Evolutionary conservation across 1,140 invertebrate genomes (phyloP).

Genomic region (Sinella curviseta): DNA sequence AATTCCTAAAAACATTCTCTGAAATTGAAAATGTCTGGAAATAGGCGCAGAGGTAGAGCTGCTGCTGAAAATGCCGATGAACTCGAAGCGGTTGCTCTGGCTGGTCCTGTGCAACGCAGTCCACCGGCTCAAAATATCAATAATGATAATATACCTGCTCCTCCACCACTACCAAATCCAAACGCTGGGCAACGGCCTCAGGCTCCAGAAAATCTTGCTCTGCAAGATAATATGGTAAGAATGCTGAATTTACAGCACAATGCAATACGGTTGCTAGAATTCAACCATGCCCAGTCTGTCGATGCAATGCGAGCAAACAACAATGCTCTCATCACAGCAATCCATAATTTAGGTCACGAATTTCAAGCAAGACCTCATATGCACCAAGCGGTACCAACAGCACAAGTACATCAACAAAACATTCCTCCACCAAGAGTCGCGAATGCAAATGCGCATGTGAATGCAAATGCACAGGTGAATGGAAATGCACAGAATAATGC

Average conservation of each 20-base stretch:
- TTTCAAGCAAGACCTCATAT: no score
- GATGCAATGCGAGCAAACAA: not conserved
- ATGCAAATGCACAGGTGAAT: not conserved
- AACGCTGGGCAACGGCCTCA: not conserved
- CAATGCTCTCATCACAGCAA: not conserved
- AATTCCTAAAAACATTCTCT: no score
- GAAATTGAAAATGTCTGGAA: no score
- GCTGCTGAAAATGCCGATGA: not conserved
- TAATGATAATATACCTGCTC: not conserved
- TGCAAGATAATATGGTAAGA: not conserved
- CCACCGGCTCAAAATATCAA: not conserved
- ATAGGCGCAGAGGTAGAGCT: not conserved
- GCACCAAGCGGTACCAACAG: no score
- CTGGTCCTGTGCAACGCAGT: not conserved
- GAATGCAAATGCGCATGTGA: not conserved
- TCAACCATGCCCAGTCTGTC: not conserved
- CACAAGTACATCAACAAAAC: no score
- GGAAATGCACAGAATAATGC: not conserved
- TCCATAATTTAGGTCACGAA: no score
- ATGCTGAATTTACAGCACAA: not conserved
- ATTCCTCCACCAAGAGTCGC: not conserved
- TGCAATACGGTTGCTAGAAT: not conserved
- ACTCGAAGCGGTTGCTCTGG: not conserved
- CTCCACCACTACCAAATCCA: not conserved
- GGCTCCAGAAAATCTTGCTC: not conserved